Conservation (phyloP, 2,797 vertebrate genomes). For the Strix occidentalis region DNA sequence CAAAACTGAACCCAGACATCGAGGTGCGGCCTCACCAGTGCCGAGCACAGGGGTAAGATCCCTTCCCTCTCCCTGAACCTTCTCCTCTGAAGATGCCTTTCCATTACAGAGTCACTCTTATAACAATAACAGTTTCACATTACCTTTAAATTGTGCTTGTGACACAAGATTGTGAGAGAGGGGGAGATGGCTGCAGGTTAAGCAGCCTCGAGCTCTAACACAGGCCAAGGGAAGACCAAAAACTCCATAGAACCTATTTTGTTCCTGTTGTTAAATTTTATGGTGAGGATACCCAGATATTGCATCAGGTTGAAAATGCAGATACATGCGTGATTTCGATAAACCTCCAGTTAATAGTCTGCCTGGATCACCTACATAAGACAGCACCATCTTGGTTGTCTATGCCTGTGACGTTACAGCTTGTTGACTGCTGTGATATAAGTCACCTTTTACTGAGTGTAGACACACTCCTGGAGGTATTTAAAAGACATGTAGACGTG, state of each 20-base stretch:
- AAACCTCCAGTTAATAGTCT: background rate
- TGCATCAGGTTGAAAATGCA: background rate
- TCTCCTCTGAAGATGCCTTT: background rate
- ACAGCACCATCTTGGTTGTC: background rate
- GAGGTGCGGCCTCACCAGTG: no score
- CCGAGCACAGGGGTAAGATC: no score
- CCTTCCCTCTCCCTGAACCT: no score
- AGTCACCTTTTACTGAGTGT: background rate
- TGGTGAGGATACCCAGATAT: background rate
- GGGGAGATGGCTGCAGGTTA: background rate
- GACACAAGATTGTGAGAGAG: background rate
- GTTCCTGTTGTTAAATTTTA: background rate
- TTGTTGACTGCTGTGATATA: background rate
- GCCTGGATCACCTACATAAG: background rate
- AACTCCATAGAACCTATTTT: background rate
- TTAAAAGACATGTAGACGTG: background rate
- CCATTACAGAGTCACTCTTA: background rate
- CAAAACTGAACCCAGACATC: no score
- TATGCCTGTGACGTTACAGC: background rate
- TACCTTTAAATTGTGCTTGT: background rate
- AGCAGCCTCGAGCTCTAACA: background rate
- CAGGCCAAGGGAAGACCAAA: background rate
- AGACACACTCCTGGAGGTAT: background rate
- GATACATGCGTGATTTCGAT: background rate
- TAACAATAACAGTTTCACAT: background rate